Percentiles rank a stretch among this genome's conserved stretches.
phyloP scores from a whole-genome alignment of 2,888 invertebrate genomes.

The Chaetoderma sp. region DNA sequence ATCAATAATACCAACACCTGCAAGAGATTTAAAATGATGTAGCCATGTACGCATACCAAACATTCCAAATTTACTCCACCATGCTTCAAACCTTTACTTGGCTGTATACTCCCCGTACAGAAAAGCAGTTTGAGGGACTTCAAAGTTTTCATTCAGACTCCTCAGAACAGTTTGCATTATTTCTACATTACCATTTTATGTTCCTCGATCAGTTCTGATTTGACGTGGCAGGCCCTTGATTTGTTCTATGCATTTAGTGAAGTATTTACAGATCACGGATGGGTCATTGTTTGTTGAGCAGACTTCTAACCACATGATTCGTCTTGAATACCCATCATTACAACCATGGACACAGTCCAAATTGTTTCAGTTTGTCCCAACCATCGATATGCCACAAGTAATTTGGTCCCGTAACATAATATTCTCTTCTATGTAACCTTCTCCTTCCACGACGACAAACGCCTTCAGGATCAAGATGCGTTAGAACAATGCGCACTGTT shows the following conservation, averaged over 20 bases:
- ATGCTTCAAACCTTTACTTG: no score
- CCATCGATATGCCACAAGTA: constrained; percentile 15
- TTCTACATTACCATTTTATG: constrained; percentile 9
- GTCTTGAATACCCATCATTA: constrained; percentile 11
- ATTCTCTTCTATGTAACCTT: background rate
- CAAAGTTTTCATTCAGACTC: background rate
- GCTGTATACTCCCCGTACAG: no score
- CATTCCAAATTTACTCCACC: constrained; percentile 6
- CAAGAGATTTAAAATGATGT: background rate
- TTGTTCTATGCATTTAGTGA: background rate
- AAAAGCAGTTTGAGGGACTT: background rate
- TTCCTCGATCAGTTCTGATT: constrained; percentile 7
- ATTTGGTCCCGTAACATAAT: constrained; percentile 2
- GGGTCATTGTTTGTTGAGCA: constrained; percentile 10
- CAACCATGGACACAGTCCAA: constrained; percentile 9
- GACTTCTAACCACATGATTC: constrained; percentile 10
- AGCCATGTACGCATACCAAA: background rate
- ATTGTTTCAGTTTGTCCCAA: constrained; percentile 14
- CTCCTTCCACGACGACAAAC: background rate
- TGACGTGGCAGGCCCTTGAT: background rate
- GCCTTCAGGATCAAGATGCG: background rate
- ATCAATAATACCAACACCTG: background rate
- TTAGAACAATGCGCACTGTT: constrained; percentile 1
- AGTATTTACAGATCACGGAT: constrained; percentile 5
- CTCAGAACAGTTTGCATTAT: background rate